These are phyloP conservation scores for Pachypeltis micranthus DNA, from an alignment of 1,140 invertebrate species.

Conservation along the genomic window DNA sequence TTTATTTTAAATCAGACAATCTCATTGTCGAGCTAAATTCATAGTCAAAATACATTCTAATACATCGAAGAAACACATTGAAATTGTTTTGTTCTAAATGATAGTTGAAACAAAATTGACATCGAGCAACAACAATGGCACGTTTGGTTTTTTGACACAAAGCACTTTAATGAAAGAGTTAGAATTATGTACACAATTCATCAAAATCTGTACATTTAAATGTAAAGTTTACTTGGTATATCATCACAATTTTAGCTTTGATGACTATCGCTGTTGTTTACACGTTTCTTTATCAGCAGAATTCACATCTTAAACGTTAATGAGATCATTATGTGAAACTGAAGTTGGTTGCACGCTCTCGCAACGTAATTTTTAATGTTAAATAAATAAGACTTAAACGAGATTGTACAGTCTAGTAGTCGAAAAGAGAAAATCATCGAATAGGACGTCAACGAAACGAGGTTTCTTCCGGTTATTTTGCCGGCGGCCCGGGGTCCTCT, in stretches of 20 bases:
- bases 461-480: background rate
- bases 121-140: background rate
- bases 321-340: slow-evolving; percentile 22
- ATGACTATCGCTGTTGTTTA: too few species aligned
- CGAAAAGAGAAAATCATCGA: background rate
- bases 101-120: background rate
- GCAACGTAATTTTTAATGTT: background rate
- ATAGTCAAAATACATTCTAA: background rate
- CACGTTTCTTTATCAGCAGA: too few species aligned
- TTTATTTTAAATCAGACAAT: background rate
- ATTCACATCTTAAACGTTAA: slow-evolving; percentile 10
- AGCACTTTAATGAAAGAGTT: background rate
- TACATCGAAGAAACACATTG: background rate
- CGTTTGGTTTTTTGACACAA: background rate
- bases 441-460: background rate
- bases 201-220: too few species aligned
- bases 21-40: background rate
- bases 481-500: background rate
- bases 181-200: too few species aligned
- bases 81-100: background rate
- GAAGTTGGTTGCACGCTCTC: background rate
- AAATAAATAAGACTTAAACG: background rate
- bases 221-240: too few species aligned
- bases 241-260: slow-evolving; percentile 15
- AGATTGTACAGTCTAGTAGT: too few species aligned